Percentiles rank a stretch among this genome's conserved stretches.
phyloP scores from a whole-genome alignment of 2,113 vertebrate species.

The Corapipo altera region DNA sequence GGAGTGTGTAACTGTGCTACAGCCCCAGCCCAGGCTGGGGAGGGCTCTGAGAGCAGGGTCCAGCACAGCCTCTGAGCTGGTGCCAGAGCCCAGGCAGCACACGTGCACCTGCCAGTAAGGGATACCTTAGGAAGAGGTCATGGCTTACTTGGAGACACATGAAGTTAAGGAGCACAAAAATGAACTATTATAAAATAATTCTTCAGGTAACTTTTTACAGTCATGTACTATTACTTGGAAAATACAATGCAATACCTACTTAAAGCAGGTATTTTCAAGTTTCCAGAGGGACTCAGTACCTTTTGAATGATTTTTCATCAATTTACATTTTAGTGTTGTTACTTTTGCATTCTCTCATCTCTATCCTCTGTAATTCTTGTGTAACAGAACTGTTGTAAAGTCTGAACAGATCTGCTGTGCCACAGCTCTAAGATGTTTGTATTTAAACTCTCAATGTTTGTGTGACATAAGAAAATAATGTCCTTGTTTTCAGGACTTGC shows the following conservation, averaged over 20 bases:
- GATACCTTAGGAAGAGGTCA: neutral
- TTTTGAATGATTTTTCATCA: neutral
- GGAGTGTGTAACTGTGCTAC: neutral
- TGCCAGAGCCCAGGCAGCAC: neutral
- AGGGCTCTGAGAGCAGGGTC: neutral
- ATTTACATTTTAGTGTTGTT: neutral
- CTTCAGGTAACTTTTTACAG: neutral
- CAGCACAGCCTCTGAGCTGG: neutral
- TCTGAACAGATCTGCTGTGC: neutral
- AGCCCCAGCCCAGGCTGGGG: neutral
- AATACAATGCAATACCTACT: neutral
- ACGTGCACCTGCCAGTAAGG: neutral
- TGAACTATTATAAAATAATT: neutral
- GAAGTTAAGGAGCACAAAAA: neutral
- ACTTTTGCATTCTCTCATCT: neutral
- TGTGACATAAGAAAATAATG: constrained; percentile 4
- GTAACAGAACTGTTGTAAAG: neutral
- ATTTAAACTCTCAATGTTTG: neutral
- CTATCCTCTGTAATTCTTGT: neutral
- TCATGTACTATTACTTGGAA: neutral
- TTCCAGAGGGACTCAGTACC: neutral
- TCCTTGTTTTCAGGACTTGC: constrained; percentile 39
- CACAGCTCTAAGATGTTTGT: neutral
- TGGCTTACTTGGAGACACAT: neutral
- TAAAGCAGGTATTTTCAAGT: neutral